Percentiles rank a stretch among this genome's conserved stretches.
phyloP scores from a whole-genome alignment of 2,888 invertebrate species.

The Drosophila nigricruria region DNA sequence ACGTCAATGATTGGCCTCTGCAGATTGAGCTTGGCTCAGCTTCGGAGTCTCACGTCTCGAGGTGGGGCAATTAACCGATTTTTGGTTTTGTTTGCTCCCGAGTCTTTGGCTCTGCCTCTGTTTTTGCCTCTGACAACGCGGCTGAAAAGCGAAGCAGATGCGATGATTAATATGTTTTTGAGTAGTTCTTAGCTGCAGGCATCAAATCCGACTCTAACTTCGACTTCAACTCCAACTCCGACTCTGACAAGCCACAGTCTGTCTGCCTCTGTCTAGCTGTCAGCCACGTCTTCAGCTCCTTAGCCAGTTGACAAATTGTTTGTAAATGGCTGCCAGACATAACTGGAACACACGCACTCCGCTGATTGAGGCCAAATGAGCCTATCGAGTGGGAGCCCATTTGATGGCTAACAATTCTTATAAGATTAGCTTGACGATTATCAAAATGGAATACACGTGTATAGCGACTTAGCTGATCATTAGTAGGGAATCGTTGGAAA shows the following conservation, averaged over 20 bases:
- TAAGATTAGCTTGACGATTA: slow-evolving; percentile 31
- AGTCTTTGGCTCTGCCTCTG: slow-evolving; percentile 9
- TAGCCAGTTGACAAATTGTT: slow-evolving; percentile 70
- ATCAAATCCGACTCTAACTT: slow-evolving; percentile 25
- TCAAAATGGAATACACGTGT: neutral
- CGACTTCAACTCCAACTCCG: slow-evolving; percentile 5
- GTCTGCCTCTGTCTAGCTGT: neutral
- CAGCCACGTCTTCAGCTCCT: slow-evolving; percentile 12
- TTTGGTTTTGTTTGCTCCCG: slow-evolving; percentile 44
- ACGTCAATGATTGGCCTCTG: slow-evolving; percentile 52
- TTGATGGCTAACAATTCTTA: slow-evolving; percentile 37
- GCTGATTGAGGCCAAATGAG: slow-evolving; percentile 17
- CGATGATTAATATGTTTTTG: slow-evolving; percentile 81
- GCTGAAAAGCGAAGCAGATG: slow-evolving; percentile 29
- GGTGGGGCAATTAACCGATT: slow-evolving; percentile 74
- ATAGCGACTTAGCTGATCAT: slow-evolving; percentile 23
- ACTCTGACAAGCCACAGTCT: neutral
- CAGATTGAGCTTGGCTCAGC: neutral
- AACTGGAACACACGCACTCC: slow-evolving; percentile 77
- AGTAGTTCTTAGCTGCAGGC: slow-evolving; percentile 74
- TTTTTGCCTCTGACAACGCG: slow-evolving; percentile 13
- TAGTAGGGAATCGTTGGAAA: neutral
- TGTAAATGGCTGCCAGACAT: slow-evolving; percentile 76
- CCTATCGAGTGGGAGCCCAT: slow-evolving; percentile 7
- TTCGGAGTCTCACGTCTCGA: slow-evolving; percentile 12